A percentile compares a stretch with the other conserved stretches of the same genome.
Evolutionary conservation across 1,140 invertebrate species (phyloP).

Genomic region (Cheumatopsyche charites): DNA sequence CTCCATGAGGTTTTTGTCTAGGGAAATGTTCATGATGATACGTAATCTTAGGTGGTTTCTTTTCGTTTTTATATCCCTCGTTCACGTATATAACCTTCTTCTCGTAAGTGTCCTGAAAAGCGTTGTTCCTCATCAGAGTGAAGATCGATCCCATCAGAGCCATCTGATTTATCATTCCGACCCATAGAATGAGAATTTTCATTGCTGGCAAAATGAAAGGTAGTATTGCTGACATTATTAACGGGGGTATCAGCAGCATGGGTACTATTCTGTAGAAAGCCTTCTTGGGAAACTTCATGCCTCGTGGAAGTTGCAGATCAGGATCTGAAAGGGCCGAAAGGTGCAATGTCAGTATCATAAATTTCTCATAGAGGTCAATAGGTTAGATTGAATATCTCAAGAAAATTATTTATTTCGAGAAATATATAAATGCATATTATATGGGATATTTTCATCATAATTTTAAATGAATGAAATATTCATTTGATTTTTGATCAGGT

Average conservation of each 20-base stretch:
- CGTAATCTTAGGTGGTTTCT: slow-evolving; percentile 44
- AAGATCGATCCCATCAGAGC: slow-evolving; percentile 58
- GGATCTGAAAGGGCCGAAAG: slow-evolving; percentile 52
- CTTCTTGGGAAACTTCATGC: slow-evolving; percentile 56
- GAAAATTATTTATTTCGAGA: neutral
- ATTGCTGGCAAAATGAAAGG: slow-evolving; percentile 59
- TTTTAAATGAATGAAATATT: too few relatives aligned
- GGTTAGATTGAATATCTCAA: slow-evolving; percentile 1
- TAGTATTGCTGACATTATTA: slow-evolving; percentile 59
- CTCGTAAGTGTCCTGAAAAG: slow-evolving; percentile 56
- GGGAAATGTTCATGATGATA: slow-evolving; percentile 37
- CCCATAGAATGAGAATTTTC: slow-evolving; percentile 57
- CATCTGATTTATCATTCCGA: slow-evolving; percentile 58
- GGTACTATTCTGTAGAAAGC: slow-evolving; percentile 55
- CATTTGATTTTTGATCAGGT: too few relatives aligned
- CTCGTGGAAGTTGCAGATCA: slow-evolving; percentile 50
- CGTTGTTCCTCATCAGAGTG: slow-evolving; percentile 59
- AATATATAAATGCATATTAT: too few relatives aligned
- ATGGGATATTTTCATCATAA: too few relatives aligned
- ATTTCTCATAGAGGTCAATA: too few relatives aligned
- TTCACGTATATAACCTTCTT: slow-evolving; percentile 60
- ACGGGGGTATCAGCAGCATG: slow-evolving; percentile 55
- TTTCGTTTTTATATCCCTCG: slow-evolving; percentile 55
- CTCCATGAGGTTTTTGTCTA: neutral
- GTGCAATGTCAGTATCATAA: too few relatives aligned